Evolutionary conservation across 2,888 invertebrate genomes (phyloP).

Genomic region (Perithous albicinctus): DNA sequence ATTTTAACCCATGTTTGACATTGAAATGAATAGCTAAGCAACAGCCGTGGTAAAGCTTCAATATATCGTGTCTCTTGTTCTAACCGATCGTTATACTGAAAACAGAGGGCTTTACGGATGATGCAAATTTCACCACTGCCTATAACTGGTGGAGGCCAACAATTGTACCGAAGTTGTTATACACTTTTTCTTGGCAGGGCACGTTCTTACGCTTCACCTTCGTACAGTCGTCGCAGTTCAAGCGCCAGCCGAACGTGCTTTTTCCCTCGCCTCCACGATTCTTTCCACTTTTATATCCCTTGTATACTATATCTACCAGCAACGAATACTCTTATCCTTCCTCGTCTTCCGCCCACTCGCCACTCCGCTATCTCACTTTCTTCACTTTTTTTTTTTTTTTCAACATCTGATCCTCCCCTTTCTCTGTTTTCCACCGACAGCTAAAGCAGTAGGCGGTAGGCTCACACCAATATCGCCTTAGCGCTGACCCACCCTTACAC

Average conservation of each 20-base stretch:
- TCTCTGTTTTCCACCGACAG: background rate
- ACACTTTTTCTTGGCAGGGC: slow-evolving; percentile 17
- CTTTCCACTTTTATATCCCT: slow-evolving; percentile 32
- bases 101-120: background rate
- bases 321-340: slow-evolving; percentile 49
- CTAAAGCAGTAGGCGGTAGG: slow-evolving; percentile 9
- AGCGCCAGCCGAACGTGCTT: slow-evolving; percentile 58
- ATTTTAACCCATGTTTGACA: background rate
- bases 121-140: background rate
- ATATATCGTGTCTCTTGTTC: background rate
- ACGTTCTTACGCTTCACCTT: slow-evolving; percentile 24
- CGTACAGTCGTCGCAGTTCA: slow-evolving; percentile 27
- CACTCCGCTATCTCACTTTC: slow-evolving; percentile 17
- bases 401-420: slow-evolving; percentile 2
- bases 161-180: background rate
- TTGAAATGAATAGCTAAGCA: background rate
- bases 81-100: background rate
- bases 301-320: background rate
- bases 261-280: slow-evolving; percentile 47
- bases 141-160: background rate
- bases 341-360: slow-evolving; percentile 27
- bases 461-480: slow-evolving; percentile 1
- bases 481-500: background rate
- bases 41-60: background rate
- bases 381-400: slow-evolving; percentile 25